Base-by-base conservation (phyloP, 2,888 invertebrate genomes). In the Falcaria lacertinaria region DNA sequence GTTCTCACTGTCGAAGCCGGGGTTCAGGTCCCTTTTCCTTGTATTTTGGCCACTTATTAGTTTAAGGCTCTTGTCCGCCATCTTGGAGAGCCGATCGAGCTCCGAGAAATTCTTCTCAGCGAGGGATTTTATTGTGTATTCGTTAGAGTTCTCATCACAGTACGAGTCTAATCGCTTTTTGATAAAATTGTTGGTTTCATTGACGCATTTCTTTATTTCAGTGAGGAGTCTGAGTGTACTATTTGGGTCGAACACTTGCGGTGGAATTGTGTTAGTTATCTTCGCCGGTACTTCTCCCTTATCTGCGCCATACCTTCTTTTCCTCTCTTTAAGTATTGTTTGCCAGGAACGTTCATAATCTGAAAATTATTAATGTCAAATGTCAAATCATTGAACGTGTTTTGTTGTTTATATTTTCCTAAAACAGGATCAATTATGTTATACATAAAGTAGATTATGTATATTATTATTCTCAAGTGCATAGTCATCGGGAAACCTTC, bases 321-420 rank as follows among this genome's bases (percentile, higher is more conserved):
- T 87, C 38, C 93, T 88, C 54, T 94, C 93, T 65, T 91, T 90
- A 2, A 93, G 60, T 50, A 94, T 89, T 65, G 90, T 91, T 57
- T 90, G 85, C 94, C 94, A 94, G 37, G 89, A 87, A 40, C 80
- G 83, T 74, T 94, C 94, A 61, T 91, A 90, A 48, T 85, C 92
- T 92, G 81, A 41, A 87, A 90, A 35, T 42, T 33, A 36, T 22
- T n/a, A n/a, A n/a, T n/a, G n/a, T n/a, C n/a, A n/a, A 37, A 32
- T 33, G 8, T 33, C 15, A 34, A 36, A 33, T 28, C 28, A 35
- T 11, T 8, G 22, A n/a, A 37, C n/a, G n/a, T n/a, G n/a, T n/a
- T n/a, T n/a, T n/a, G n/a, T n/a, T n/a, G n/a, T n/a, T n/a, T n/a
- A n/a, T n/a, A n/a, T n/a, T n/a, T n/a, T n/a, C n/a, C n/a, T n/a